Evolutionary conservation across 2,797 vertebrate species (phyloP), one percentile per base, ranked within the genome.

Genomic region (Myiothlypis chrysogaster): DNA sequence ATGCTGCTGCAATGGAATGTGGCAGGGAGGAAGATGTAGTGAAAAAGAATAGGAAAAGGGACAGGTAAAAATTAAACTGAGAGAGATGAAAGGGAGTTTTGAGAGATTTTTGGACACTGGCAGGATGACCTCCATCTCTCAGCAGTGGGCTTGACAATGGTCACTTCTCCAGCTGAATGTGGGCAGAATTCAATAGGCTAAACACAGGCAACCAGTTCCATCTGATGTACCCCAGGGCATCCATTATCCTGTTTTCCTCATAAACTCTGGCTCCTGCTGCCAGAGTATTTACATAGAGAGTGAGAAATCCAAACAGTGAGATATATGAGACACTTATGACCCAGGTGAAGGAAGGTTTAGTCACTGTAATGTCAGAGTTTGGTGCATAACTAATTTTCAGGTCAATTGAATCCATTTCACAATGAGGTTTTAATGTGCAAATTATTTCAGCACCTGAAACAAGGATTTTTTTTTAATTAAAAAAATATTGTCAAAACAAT

Each of bases 1-100:
- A 2, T 1, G 1, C 10, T 53, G 32, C n/a, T 73, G 47, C 49
- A 52, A 59, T 63, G n/a, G 24, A 24, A 41, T 0, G 0, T 28
- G 35, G 24, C 30, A n/a, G 14, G 3, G 50, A 37, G 14, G 19
- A 80, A 76, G 19, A 56, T 56, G 9, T 44, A 55, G 61, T n/a
- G 12, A 39, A 79, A 69, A 75, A 8, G 13, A 81, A 71, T 15
- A 69, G 27, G 8, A 50, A 79, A 72, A 71, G 9, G 7, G 37
- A 64, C 14, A 46, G 43, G 30, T 50, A n/a, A 60, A 85, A 90
- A 55, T 43, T 20, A 81, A 86, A 78, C 6, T 2, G 56, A 79
- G 39, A 69, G 35, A 46, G 7, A 5, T 0, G 0, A 47, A 85
- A 73, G 14, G 12, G 37, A 69, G 8, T 27, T 14, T 44, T 19